A percentile compares a stretch with the other conserved stretches of the same genome.
Conservation (phyloP, 2,113 vertebrate genomes). For the Lynx canadensis region DNA sequence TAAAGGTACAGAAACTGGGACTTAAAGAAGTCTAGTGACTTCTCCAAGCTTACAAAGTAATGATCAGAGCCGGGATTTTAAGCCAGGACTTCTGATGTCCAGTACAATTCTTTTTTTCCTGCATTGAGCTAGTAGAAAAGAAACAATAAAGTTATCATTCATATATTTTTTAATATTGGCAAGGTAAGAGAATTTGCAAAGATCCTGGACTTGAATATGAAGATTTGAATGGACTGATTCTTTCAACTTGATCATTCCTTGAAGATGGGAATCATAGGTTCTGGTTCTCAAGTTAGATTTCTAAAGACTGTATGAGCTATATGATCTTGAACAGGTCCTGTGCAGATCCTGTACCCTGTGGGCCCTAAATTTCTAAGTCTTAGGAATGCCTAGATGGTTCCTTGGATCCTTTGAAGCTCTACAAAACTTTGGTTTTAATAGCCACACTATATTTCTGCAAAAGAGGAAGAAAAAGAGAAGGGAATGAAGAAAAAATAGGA, state of each 20-base stretch:
- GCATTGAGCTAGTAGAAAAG: neutral
- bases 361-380: neutral
- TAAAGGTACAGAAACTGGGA: neutral
- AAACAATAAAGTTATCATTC: neutral
- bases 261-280: neutral
- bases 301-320: neutral
- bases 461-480: neutral
- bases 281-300: neutral
- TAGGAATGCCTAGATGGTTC: neutral
- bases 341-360: neutral
- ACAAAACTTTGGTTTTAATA: neutral
- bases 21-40: neutral
- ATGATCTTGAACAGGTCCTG: neutral
- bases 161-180: neutral
- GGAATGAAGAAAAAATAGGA: neutral
- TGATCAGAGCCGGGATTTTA: neutral
- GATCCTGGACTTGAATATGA: neutral
- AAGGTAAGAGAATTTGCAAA: slow-evolving; percentile 8
- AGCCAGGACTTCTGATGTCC: neutral
- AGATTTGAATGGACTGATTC: neutral
- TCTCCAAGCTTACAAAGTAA: neutral
- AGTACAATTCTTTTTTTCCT: neutral
- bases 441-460: neutral
- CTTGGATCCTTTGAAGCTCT: neutral
- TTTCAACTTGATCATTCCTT: neutral